Percentiles rank a stretch among this genome's conserved stretches.
phyloP scores from a whole-genome alignment of 2,797 vertebrate genomes.

The Neomorphus geoffroyi region DNA sequence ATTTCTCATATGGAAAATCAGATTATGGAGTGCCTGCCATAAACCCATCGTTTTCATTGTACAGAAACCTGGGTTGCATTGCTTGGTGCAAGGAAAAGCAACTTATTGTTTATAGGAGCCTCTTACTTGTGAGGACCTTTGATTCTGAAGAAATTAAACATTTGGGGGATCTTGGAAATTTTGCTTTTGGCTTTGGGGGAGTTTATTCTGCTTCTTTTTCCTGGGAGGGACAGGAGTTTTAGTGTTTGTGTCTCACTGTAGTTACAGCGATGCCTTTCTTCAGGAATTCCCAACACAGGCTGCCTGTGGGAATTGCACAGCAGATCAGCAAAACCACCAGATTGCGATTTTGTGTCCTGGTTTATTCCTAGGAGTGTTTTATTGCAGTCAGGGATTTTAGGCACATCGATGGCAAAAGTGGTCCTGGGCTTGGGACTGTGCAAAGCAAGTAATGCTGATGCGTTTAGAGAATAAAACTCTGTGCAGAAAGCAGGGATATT shows the following conservation, averaged over 20 bases:
- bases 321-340: background rate
- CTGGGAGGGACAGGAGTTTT: background rate
- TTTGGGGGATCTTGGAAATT: background rate
- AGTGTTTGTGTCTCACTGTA: background rate
- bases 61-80: background rate
- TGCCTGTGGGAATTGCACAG: background rate
- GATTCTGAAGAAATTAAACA: background rate
- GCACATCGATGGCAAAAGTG: too few species aligned
- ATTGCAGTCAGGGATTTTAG: background rate
- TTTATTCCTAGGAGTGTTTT: background rate
- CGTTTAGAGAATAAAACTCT: background rate
- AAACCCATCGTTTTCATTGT: background rate
- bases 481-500: background rate
- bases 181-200: background rate
- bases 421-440: background rate
- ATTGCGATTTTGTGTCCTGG: background rate
- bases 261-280: background rate
- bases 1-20: background rate
- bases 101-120: background rate
- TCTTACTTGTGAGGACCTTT: background rate
- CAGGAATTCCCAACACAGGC: background rate
- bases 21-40: background rate
- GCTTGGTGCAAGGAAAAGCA: background rate
- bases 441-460: background rate
- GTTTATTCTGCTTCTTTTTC: background rate